Percentiles rank a stretch among this genome's conserved stretches.
Conservation (phyloP, 2,113 vertebrate species). For the Oreochromis spilurus region DNA sequence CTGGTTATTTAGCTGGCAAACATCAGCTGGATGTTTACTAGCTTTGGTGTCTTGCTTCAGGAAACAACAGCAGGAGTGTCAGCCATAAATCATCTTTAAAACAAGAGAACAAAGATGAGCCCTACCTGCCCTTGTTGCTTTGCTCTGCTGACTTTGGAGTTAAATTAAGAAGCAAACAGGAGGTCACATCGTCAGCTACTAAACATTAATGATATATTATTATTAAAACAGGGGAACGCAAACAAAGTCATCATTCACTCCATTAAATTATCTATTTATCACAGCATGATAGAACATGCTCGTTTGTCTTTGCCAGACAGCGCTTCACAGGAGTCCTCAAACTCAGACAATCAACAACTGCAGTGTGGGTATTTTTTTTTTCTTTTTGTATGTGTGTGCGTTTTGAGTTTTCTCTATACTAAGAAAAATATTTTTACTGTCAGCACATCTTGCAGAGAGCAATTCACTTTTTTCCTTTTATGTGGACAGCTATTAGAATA, state of each 20-base stretch:
- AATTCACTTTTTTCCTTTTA: neutral
- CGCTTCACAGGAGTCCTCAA: neutral
- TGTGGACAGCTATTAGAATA: neutral
- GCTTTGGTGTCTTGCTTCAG: neutral
- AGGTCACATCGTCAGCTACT: neutral
- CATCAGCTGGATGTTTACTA: constrained; percentile 11
- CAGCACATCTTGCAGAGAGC: neutral
- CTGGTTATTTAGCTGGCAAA: neutral
- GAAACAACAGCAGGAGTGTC: neutral
- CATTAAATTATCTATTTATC: neutral
- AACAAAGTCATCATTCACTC: neutral
- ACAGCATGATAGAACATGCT: neutral
- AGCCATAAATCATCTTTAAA: neutral
- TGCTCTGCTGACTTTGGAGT: neutral
- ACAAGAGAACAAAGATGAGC: neutral
- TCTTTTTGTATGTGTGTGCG: neutral
- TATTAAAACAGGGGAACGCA: neutral
- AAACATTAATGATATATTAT: neutral
- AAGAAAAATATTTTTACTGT: neutral
- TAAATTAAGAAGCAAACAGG: neutral
- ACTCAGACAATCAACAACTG: neutral
- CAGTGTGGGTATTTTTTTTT: neutral
- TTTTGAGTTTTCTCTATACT: neutral
- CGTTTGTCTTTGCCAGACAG: neutral
- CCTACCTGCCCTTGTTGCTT: neutral